Evolutionary conservation across 2,113 vertebrate genomes (phyloP), one percentile per base, ranked within the genome.

Genomic region (Barbus barbus): DNA sequence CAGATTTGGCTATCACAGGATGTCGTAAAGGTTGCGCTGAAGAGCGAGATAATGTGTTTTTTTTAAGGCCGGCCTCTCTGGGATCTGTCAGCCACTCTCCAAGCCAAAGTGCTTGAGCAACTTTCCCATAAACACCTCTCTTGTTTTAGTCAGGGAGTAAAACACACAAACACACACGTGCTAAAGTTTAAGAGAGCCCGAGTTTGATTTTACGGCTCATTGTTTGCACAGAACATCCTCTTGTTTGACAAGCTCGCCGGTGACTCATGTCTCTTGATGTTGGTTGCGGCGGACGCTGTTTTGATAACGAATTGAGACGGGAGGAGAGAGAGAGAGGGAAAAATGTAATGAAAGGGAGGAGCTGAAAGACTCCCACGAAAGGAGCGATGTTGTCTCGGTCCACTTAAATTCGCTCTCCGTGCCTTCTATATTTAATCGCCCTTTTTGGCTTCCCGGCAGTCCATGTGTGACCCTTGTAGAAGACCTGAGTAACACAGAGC

Each of bases 31-130:
- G 61, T 65, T 72, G 48, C 46, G 4, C 71, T 85, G 78, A 51
- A 82, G 79, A 81, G 72, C 5, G 14, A 69, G 41, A 73, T 87
- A 77, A 87, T 84, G 86, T 58, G 67, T 82, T 31, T 76, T 74
- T 51, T 72, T 86, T 81, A 38, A 76, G 78, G 69, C 58, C 31
- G 11, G 78, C 26, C 8, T 60, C 36, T 58, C 48, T 79, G 77
- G 56, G 36, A 46, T 79, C 58, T 63, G 77, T 79, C 77, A n/a
- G 53, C 13, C 4, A 3, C 73, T 22, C 46, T 58, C 20, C 4
- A 60, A n/a, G 20, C 12, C 4, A 56, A 58, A 78, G 9, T 16
- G 26, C 46, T 76, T 33, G 26, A 76, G 73, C 22, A 78, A 22
- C 13, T 75, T 78, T 58, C 20, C 75, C 51, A 38, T 44, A 61